phyloP scores from a whole-genome alignment of 2,797 vertebrate genomes.

The Heteromormyrus szaboi region DNA sequence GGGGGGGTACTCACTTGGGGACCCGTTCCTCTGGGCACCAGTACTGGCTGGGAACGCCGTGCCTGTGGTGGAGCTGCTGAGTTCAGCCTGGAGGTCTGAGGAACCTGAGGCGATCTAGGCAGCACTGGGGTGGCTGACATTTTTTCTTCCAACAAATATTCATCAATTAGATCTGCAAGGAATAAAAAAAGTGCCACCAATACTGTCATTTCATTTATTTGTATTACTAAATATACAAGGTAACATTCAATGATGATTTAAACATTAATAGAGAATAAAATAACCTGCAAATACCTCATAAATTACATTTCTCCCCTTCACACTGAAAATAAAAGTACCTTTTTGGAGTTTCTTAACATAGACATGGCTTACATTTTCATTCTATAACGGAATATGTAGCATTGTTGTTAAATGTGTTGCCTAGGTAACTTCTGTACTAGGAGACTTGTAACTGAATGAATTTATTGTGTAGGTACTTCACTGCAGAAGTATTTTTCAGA shows the following conservation, averaged over 20 bases:
- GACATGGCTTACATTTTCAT: background rate
- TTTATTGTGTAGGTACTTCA: background rate
- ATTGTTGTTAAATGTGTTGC: background rate
- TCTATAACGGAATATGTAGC: background rate
- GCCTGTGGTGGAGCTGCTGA: background rate
- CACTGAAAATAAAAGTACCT: background rate
- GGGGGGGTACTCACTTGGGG: conserved; percentile 22
- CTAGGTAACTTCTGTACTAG: background rate
- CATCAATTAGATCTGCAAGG: conserved; percentile 54
- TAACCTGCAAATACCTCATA: too few relatives aligned
- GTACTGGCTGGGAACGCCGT: conserved; percentile 32
- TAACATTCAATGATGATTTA: background rate
- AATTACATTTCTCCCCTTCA: background rate
- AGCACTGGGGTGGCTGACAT: conserved; percentile 15
- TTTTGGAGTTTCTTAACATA: background rate
- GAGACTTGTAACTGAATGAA: background rate
- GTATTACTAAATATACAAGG: background rate
- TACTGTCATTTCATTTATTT: background rate
- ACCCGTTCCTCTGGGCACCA: conserved; percentile 54
- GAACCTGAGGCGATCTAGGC: conserved; percentile 47
- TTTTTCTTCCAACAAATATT: conserved; percentile 45
- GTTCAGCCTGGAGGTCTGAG: conserved; percentile 30
- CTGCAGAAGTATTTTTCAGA: background rate
- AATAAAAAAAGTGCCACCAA: background rate
- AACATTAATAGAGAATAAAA: background rate